A percentile compares a stretch with the other conserved stretches of the same genome.
Conservation (phyloP, 2,797 vertebrate species). For the Gorsachius magnificus region DNA sequence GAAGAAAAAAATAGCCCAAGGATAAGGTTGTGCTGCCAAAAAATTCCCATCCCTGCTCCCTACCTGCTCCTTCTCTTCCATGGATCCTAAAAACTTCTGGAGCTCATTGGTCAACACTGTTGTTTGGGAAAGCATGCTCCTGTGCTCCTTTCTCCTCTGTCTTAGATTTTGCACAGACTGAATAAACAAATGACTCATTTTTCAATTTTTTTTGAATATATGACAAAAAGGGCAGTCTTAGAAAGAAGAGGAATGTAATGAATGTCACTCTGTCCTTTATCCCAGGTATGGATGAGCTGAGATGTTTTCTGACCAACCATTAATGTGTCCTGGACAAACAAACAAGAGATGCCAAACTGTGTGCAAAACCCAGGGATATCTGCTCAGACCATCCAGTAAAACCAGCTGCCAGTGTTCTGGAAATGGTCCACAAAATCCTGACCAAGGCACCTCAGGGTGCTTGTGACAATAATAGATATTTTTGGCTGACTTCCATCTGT, state of each 20-base stretch:
- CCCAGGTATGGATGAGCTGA: background rate
- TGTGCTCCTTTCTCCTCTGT: background rate
- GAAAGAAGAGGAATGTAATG: background rate
- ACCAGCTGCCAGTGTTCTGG: background rate
- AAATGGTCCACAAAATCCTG: background rate
- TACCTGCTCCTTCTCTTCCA: background rate
- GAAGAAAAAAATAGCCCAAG: background rate
- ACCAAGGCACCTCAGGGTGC: background rate
- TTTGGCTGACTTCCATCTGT: background rate
- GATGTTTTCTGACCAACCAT: background rate
- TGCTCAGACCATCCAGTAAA: background rate
- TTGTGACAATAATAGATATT: background rate
- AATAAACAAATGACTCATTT: background rate
- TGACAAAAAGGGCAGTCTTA: background rate
- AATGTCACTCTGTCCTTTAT: background rate
- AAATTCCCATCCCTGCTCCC: background rate
- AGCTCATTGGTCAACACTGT: accelerated
- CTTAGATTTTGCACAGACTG: background rate
- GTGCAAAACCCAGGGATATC: background rate
- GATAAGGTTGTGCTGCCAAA: accelerated
- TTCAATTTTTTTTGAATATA: background rate
- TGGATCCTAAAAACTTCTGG: background rate
- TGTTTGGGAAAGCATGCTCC: accelerated
- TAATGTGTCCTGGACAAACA: background rate
- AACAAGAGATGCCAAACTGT: background rate